These are phyloP conservation scores for Myzus persicae DNA, from an alignment of 1,140 invertebrate species.

Conservation along the genomic window DNA sequence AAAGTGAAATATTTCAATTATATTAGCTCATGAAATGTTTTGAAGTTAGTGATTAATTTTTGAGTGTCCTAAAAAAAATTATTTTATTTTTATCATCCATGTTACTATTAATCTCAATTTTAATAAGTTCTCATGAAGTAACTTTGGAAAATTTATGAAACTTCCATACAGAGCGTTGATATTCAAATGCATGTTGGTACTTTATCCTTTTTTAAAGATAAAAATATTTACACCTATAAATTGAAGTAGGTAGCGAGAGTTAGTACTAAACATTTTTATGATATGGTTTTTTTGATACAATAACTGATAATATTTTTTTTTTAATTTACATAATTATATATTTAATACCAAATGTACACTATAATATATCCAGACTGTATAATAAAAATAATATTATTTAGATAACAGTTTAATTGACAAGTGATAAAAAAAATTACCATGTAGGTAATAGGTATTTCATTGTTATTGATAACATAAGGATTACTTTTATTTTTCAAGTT, in stretches of 20 bases:
- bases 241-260: not conserved
- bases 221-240: not conserved
- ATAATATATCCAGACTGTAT: not conserved
- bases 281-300: not conserved
- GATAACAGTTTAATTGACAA: not conserved
- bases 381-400: not conserved
- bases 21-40: not conserved
- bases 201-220: no score
- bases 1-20: not conserved
- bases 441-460: not conserved
- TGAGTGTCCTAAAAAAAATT: not conserved
- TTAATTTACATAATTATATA: not conserved
- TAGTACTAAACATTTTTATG: not conserved
- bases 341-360: not conserved
- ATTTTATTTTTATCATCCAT: not conserved
- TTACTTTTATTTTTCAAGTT: not conserved
- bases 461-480: constrained; percentile 22
- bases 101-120: not conserved
- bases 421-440: not conserved
- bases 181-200: no score
- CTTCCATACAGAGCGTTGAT: no score
- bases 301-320: not conserved
- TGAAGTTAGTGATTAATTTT: not conserved
- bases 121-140: no score
- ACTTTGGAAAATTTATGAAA: no score